Percentiles rank a stretch among this genome's conserved stretches.
phyloP scores from a whole-genome alignment of 2,113 vertebrate genomes.

The Phrynosoma blainvillii region DNA sequence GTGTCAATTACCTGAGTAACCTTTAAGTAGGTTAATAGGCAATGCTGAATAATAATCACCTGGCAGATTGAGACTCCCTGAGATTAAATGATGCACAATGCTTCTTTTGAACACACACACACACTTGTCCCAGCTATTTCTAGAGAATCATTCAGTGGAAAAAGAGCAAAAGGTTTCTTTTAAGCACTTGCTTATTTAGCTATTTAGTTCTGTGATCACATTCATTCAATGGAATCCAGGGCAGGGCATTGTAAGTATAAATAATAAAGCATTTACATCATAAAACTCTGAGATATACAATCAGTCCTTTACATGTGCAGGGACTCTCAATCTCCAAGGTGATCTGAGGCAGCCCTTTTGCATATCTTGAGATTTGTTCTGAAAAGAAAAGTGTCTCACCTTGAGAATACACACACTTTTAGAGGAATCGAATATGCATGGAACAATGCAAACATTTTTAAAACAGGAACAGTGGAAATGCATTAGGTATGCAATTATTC shows the following conservation, averaged over 20 bases:
- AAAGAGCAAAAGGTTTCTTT: neutral
- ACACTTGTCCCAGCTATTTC: neutral
- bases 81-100: conserved; percentile 42
- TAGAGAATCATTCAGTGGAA: neutral
- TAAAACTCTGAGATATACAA: neutral
- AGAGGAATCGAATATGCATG: no score
- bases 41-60: conserved; percentile 57
- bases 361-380: no score
- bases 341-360: no score
- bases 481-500: no score
- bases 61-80: conserved; percentile 33
- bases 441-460: no score
- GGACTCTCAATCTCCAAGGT: no score
- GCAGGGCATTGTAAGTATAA: neutral
- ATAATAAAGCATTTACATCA: neutral
- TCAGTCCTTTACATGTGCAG: no score
- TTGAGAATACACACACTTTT: no score
- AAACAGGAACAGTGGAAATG: no score
- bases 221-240: neutral
- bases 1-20: conserved; percentile 64
- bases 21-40: conserved; percentile 71
- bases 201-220: neutral
- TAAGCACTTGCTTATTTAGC: neutral
- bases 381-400: no score
- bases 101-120: neutral